Evolutionary conservation across 2,888 invertebrate genomes (phyloP).

Genomic region (Zygaena filipendulae): DNA sequence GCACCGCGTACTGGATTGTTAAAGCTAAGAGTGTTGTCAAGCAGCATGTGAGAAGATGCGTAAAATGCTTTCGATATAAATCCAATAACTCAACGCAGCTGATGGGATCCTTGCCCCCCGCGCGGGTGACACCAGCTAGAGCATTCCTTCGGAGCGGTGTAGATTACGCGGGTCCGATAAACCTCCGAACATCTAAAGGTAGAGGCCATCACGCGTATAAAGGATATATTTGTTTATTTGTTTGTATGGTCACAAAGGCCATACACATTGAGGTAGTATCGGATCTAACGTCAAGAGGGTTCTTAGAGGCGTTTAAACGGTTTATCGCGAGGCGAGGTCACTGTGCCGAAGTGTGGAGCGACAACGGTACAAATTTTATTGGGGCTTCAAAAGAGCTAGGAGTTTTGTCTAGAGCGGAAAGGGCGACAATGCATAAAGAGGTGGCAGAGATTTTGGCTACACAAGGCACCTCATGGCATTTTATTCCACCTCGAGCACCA

Average conservation of each 20-base stretch:
- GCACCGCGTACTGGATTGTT: constrained; percentile 14
- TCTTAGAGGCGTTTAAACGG: constrained; percentile 13
- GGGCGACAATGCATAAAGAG: background rate
- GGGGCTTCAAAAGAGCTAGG: constrained; percentile 10
- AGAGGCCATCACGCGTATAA: constrained; percentile 8
- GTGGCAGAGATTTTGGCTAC: constrained; percentile 2
- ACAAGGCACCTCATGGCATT: constrained; percentile 12
- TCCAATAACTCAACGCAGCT: background rate
- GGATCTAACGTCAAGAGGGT: constrained; percentile 10
- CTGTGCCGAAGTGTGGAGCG: constrained; percentile 11
- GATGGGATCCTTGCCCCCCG: constrained; percentile 14
- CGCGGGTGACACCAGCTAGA: too few relatives aligned
- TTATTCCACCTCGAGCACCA: constrained; percentile 16
- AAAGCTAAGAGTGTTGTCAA: constrained; percentile 8
- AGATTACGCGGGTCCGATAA: constrained; percentile 14
- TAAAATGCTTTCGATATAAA: background rate
- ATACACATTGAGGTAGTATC: constrained; percentile 13
- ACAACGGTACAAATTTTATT: constrained; percentile 15
- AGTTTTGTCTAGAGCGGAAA: constrained; percentile 5
- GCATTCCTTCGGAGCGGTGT: too few relatives aligned
- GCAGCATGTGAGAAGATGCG: constrained; percentile 4
- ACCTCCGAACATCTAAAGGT: constrained; percentile 4
- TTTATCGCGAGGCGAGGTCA: constrained; percentile 14
- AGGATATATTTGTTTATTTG: constrained; percentile 4
- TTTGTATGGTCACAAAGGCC: constrained; percentile 12